Conservation (phyloP, 2,888 invertebrate genomes). For the Drosophila greeni region DNA sequence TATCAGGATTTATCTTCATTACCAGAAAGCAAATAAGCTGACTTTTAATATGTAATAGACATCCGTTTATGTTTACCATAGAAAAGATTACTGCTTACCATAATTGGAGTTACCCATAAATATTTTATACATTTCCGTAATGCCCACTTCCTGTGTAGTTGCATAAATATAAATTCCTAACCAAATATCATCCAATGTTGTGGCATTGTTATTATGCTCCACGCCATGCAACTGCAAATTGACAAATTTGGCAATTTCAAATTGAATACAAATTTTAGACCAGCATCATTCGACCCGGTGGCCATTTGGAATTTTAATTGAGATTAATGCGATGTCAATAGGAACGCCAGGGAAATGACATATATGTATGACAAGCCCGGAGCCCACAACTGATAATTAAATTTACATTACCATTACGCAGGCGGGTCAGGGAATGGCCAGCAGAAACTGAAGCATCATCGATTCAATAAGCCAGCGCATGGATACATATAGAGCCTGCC, state of each 20-base stretch:
- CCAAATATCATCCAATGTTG: slow-evolving; percentile 7
- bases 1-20: no score
- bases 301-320: slow-evolving; percentile 50
- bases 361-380: slow-evolving; percentile 23
- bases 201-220: not conserved
- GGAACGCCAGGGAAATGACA: slow-evolving; percentile 13
- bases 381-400: slow-evolving; percentile 42
- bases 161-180: not conserved
- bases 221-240: not conserved
- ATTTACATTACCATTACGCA: slow-evolving; percentile 50
- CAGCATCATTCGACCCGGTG: slow-evolving; percentile 17
- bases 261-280: slow-evolving; percentile 13
- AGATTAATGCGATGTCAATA: slow-evolving; percentile 41
- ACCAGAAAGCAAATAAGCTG: not conserved
- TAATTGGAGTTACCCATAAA: no score
- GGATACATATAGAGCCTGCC: slow-evolving; percentile 3
- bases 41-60: no score
- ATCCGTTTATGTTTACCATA: no score
- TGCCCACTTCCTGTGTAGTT: not conserved
- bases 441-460: slow-evolving; percentile 51
- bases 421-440: slow-evolving; percentile 20
- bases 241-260: slow-evolving; percentile 10
- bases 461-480: slow-evolving; percentile 44
- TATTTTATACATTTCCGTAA: not conserved
- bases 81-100: no score